phyloP scores from a whole-genome alignment of 2,113 vertebrate genomes.

The Hystrix cristata region DNA sequence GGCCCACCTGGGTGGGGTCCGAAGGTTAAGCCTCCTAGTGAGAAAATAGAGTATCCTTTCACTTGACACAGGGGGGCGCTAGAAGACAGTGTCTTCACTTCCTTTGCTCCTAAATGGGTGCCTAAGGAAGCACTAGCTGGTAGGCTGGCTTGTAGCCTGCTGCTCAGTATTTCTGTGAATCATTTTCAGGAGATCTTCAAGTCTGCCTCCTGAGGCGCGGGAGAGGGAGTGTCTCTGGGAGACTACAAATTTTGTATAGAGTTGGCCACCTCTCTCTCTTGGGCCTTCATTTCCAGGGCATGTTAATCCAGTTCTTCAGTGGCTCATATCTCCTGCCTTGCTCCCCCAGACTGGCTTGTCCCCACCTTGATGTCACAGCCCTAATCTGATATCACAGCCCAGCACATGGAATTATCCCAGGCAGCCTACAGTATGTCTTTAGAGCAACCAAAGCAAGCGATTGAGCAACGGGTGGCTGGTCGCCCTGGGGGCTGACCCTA shows the following conservation, averaged over 20 bases:
- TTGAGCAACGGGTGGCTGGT: neutral
- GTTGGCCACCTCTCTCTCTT: neutral
- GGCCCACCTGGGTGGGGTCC: neutral
- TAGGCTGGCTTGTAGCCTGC: neutral
- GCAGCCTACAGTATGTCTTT: constrained; percentile 34
- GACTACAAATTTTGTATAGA: neutral
- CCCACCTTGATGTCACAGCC: constrained; percentile 58
- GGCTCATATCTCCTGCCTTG: neutral
- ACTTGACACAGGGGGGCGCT: constrained; percentile 60
- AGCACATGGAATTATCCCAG: neutral
- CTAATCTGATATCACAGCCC: constrained; percentile 75
- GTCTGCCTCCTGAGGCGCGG: accelerated
- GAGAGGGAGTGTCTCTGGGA: neutral
- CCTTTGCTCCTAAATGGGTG: neutral
- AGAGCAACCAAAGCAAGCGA: neutral
- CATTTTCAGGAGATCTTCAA: neutral
- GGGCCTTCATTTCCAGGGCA: neutral
- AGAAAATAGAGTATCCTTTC: constrained; percentile 27
- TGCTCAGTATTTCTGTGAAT: neutral
- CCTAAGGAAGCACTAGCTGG: neutral
- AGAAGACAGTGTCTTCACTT: neutral
- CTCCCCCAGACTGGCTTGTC: neutral
- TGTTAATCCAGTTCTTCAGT: neutral
- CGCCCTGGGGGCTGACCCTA: constrained; percentile 55
- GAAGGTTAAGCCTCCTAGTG: neutral